Conservation (phyloP, 1,140 invertebrate genomes). For the Oreohelix idahoensis region DNA sequence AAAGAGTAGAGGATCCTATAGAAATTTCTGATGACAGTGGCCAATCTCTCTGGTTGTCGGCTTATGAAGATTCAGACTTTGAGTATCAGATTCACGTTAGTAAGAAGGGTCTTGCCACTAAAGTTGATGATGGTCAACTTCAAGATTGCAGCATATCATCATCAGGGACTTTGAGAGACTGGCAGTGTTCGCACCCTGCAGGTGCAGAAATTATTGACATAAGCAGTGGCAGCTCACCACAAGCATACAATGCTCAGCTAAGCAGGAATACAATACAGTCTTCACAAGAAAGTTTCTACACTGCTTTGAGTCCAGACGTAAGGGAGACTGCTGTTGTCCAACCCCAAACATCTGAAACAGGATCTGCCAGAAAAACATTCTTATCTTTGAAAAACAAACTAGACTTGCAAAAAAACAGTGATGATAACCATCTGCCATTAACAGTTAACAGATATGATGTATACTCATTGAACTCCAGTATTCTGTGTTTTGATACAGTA, state of each 20-base stretch:
- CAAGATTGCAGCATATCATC: not conserved
- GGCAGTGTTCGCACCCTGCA: not conserved
- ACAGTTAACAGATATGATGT: not conserved
- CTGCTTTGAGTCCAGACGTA: not conserved
- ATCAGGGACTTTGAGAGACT: not conserved
- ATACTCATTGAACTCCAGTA: not conserved
- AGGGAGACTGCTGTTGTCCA: not conserved
- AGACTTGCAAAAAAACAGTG: not conserved
- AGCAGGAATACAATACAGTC: not conserved
- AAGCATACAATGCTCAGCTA: not conserved
- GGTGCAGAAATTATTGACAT: not conserved
- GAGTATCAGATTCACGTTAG: not conserved
- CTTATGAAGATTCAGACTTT: not conserved
- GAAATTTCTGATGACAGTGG: not conserved
- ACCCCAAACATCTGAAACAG: not conserved
- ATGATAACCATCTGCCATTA: not conserved
- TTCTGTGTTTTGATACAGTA: not conserved
- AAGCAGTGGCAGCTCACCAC: not conserved
- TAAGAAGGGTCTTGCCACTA: not conserved
- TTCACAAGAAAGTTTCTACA: not conserved
- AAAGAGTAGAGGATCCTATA: not conserved
- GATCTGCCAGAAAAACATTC: not conserved
- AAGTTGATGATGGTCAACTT: not conserved
- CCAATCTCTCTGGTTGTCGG: not conserved
- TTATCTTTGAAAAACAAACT: not conserved